Base-by-base conservation (phyloP, 1,140 invertebrate species). In the Meteorus sp. region DNA sequence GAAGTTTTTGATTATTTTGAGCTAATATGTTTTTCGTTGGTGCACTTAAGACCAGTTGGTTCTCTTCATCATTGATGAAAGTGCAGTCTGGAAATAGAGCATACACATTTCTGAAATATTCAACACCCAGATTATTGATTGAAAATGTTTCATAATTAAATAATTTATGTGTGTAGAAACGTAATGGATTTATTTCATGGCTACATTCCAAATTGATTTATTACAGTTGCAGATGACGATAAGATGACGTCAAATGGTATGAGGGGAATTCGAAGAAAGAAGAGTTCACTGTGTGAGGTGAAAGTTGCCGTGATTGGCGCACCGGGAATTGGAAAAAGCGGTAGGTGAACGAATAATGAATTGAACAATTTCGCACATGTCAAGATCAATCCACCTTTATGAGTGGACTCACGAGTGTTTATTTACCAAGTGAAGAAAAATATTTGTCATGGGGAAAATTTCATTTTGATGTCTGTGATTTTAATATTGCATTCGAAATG, bases 291-390 rank as follows among this genome's bases (percentile, higher is more conserved):
- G 19, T 88, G 89, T 56, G 92, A 94, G 82, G 89, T 94, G 53
- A 94, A 94, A 81, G 88, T 95, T 44, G 91, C 89, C 15, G 90
- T 94, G 52, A 81, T 94, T 60, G 92, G 92, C 53, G 89, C 90
- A 35, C 89, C 91, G 4, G 87, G 88, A 55, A 92, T 94, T 54
- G 92, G 92, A 39, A 94, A 95, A 83, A 94, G 89, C 71, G 92
- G 92, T 94, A 83, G 82, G 86, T 83, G n/a, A 39, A 5, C 27
- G 27, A 29, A 9, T 29, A 29, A n/a, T 39, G 15, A 39, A n/a
- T 15, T n/a, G n/a, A n/a, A n/a, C n/a, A n/a, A n/a, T n/a, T n/a
- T n/a, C n/a, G n/a, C n/a, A n/a, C n/a, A n/a, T n/a, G n/a, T n/a
- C n/a, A n/a, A n/a, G n/a, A n/a, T n/a, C n/a, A n/a, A n/a, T n/a